These are phyloP conservation scores for Menidia menidia DNA, from an alignment of 2,797 vertebrate species.

Conservation along the genomic window DNA sequence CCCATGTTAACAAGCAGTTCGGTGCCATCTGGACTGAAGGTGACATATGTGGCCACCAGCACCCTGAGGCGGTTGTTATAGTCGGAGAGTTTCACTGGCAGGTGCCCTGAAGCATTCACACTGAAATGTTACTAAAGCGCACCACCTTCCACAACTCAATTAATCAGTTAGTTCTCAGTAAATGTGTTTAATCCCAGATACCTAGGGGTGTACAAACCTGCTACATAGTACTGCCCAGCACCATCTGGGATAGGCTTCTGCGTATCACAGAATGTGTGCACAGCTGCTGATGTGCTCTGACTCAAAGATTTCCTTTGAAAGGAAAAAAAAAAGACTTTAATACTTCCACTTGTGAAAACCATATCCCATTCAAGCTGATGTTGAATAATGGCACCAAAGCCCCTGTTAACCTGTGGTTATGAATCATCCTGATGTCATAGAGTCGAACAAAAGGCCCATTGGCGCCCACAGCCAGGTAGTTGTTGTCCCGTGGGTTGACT, in stretches of 20 bases:
- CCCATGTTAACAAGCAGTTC: conserved; percentile 99
- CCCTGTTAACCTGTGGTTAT: conserved; percentile 91
- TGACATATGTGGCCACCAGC: conserved; percentile 96
- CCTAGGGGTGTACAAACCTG: conserved; percentile 82
- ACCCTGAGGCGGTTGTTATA: conserved; percentile 96
- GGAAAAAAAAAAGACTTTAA: background rate
- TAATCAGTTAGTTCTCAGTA: background rate
- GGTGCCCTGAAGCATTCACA: conserved; percentile 85
- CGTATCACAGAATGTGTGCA: conserved; percentile 94
- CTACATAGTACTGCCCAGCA: conserved; percentile 97
- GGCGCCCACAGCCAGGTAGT: conserved; percentile 95
- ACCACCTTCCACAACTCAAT: background rate
- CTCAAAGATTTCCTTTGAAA: conserved; percentile 89
- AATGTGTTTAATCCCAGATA: background rate
- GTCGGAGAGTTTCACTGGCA: conserved; percentile 95
- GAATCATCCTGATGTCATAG: conserved; percentile 99
- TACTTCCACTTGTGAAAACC: background rate
- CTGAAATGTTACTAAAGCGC: conserved; percentile 16
- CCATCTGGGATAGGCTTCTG: conserved; percentile 95
- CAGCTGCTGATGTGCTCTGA: conserved; percentile 89
- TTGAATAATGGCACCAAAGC: background rate
- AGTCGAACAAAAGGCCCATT: conserved; percentile 96
- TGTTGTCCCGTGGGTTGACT: conserved; percentile 96
- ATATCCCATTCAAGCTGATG: background rate
- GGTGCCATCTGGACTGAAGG: conserved; percentile 97